These are phyloP conservation scores for Ormyrus rosae DNA, from an alignment of 2,888 invertebrate species.

Conservation along the genomic window DNA sequence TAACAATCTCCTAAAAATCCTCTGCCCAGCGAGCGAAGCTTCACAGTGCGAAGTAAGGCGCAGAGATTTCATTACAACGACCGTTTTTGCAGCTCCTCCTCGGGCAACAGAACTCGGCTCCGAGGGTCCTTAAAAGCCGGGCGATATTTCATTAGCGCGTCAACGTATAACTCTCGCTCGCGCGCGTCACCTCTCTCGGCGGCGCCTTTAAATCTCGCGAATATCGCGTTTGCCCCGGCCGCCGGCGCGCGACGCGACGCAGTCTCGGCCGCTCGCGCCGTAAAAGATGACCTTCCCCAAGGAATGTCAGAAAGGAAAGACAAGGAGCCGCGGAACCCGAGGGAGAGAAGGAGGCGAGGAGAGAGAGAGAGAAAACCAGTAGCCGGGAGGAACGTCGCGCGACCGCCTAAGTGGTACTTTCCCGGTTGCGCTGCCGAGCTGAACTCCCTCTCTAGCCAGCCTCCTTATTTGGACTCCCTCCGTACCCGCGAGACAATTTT, in stretches of 20 bases:
- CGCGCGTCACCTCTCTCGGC: background rate
- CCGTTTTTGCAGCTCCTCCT: no score
- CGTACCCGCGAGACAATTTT: conserved; percentile 37
- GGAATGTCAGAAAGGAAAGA: conserved; percentile 23
- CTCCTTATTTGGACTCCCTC: conserved; percentile 51
- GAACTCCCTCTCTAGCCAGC: background rate
- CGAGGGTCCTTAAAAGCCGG: background rate
- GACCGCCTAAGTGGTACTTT: conserved; percentile 51
- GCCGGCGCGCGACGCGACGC: background rate
- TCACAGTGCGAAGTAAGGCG: no score
- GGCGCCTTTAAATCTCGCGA: background rate
- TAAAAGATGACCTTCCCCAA: conserved; percentile 16
- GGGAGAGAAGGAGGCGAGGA: conserved; percentile 13
- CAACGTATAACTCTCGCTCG: background rate
- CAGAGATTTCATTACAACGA: no score
- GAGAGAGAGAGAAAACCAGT: conserved; percentile 41
- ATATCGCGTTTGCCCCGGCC: background rate
- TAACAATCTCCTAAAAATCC: no score
- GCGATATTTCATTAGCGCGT: background rate
- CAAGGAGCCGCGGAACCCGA: conserved; percentile 4
- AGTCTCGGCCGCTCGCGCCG: background rate
- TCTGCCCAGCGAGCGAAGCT: no score
- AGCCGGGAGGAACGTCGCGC: conserved; percentile 45
- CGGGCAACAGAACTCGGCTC: no score
- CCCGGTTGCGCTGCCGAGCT: conserved; percentile 30